A percentile compares a stretch with the other conserved stretches of the same genome.
These are phyloP conservation scores for Scortum barcoo DNA, from an alignment of 2,113 vertebrate genomes.

Conservation along the genomic window DNA sequence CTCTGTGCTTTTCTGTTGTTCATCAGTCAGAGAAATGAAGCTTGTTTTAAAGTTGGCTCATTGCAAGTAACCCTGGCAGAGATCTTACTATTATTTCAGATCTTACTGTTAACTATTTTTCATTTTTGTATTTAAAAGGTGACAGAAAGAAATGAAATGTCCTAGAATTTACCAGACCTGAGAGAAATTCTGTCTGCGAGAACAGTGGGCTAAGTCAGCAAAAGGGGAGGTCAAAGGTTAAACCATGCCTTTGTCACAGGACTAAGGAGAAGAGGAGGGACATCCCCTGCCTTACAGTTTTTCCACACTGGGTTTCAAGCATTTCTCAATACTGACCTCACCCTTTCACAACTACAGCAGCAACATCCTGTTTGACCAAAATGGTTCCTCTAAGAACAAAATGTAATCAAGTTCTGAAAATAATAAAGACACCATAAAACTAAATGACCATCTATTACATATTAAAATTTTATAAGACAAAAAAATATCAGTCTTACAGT, in stretches of 20 bases:
- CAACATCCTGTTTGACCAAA: neutral
- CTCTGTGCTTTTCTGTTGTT: neutral
- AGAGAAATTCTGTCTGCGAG: neutral
- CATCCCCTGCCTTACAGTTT: neutral
- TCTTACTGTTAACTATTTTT: too few relatives aligned
- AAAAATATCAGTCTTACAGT: neutral
- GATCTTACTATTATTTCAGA: too few relatives aligned
- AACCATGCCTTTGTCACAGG: slow-evolving; percentile 28
- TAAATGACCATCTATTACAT: neutral
- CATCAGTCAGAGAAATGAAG: neutral
- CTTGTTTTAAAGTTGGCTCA: neutral
- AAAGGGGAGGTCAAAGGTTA: slow-evolving; percentile 50
- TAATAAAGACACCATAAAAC: neutral
- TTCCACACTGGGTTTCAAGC: slow-evolving; percentile 14
- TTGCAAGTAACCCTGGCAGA: neutral
- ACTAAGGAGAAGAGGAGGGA: slow-evolving; percentile 16
- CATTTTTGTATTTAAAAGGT: too few relatives aligned
- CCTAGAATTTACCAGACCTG: neutral
- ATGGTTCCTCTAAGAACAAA: neutral
- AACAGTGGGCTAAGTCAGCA: slow-evolving; percentile 29
- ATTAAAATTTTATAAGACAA: neutral
- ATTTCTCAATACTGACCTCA: neutral
- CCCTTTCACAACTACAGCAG: neutral
- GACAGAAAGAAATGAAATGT: neutral
- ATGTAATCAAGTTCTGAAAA: neutral